phyloP scores from a whole-genome alignment of 2,888 invertebrate genomes.

The Hoplodrina blanda region DNA sequence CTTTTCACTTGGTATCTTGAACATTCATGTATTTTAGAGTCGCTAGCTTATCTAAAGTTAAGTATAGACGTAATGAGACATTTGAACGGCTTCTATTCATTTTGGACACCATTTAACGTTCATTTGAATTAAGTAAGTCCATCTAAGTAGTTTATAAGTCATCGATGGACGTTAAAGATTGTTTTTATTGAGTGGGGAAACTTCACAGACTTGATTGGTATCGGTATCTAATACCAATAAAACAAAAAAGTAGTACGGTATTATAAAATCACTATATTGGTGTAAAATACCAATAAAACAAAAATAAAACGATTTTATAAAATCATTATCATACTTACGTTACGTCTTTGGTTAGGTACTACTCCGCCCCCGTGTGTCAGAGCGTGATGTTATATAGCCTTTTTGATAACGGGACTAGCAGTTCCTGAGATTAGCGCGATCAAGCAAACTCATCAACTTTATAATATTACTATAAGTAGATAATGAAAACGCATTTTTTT shows the following conservation, averaged over 20 bases:
- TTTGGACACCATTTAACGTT: not conserved
- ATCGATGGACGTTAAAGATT: not conserved
- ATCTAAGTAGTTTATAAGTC: slow-evolving; percentile 14
- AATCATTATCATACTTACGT: too few relatives aligned
- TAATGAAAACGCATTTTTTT: not conserved
- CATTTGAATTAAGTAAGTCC: slow-evolving; percentile 7
- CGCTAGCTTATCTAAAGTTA: slow-evolving; percentile 13
- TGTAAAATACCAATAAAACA: too few relatives aligned
- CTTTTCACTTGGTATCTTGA: not conserved
- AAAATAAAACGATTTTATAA: too few relatives aligned
- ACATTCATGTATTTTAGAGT: slow-evolving; percentile 9
- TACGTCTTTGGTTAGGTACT: too few relatives aligned
- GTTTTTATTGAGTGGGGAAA: not conserved
- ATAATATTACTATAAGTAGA: not conserved
- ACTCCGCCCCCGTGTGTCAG: too few relatives aligned
- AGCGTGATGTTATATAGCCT: too few relatives aligned
- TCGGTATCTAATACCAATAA: not conserved
- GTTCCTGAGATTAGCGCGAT: too few relatives aligned
- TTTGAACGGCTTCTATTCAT: slow-evolving; percentile 2
- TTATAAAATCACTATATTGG: too few relatives aligned
- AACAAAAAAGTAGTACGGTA: not conserved
- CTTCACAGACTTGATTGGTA: not conserved
- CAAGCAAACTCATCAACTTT: too few relatives aligned
- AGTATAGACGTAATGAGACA: slow-evolving; percentile 3
- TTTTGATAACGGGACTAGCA: too few relatives aligned